Conservation (phyloP, 1,140 invertebrate species). For the Heliothis virescens region DNA sequence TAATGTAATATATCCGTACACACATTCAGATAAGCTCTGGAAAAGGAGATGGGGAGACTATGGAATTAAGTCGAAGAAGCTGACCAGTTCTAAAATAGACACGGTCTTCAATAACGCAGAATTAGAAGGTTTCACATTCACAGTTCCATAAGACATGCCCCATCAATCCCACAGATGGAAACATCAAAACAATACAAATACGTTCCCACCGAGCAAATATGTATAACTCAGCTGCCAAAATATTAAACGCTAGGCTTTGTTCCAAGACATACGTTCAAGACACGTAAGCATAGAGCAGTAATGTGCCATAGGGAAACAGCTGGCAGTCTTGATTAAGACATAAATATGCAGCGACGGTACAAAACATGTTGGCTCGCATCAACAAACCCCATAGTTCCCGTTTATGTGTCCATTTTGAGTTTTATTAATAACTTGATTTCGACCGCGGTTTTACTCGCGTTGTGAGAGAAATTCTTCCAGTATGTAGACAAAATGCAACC, state of each 20-base stretch:
- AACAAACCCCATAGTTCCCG: slow-evolving; percentile 54
- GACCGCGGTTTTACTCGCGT: background rate
- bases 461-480: too few relatives aligned
- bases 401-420: slow-evolving; percentile 51
- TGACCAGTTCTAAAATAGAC: too few relatives aligned
- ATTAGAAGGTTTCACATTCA: too few relatives aligned
- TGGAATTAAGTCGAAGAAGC: too few relatives aligned
- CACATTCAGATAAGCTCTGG: too few relatives aligned
- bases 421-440: slow-evolving; percentile 48
- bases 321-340: slow-evolving; percentile 58
- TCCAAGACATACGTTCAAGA: slow-evolving; percentile 52
- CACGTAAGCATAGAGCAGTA: slow-evolving; percentile 50
- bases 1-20: too few relatives aligned
- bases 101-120: too few relatives aligned
- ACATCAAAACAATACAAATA: slow-evolving; percentile 5
- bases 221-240: slow-evolving; percentile 43
- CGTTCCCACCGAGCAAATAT: slow-evolving; percentile 13
- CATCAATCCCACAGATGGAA: background rate
- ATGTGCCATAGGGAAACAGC: slow-evolving; percentile 54
- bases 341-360: slow-evolving; percentile 59
- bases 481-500: too few relatives aligned
- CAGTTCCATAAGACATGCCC: too few relatives aligned
- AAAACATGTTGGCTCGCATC: slow-evolving; percentile 47
- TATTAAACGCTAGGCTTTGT: slow-evolving; percentile 44
- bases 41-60: too few relatives aligned